phyloP scores from a whole-genome alignment of 1,140 invertebrate genomes.

The Bombus superbus region DNA sequence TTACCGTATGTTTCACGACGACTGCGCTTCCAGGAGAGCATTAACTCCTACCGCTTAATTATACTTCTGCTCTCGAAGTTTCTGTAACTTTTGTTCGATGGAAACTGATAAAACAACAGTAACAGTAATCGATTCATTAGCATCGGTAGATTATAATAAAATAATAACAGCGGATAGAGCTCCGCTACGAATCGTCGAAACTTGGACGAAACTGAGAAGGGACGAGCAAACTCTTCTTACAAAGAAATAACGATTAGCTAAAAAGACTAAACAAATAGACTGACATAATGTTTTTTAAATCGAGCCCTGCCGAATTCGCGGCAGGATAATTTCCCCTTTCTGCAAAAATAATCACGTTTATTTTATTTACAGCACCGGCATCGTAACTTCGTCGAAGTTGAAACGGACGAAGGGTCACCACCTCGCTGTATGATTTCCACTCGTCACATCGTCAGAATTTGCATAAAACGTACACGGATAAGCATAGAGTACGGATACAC shows the following conservation, averaged over 20 bases:
- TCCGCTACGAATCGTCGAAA: not conserved
- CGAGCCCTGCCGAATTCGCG: not conserved
- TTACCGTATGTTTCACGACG: not conserved
- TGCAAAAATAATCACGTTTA: not conserved
- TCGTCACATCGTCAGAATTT: constrained; percentile 67
- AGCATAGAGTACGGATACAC: constrained; percentile 16
- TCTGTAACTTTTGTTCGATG: not conserved
- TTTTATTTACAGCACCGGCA: constrained; percentile 69
- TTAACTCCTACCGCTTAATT: not conserved
- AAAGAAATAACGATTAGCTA: not conserved
- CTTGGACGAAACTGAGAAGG: not conserved
- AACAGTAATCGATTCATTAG: not conserved
- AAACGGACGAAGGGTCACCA: constrained; percentile 61
- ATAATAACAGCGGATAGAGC: not conserved
- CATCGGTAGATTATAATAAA: not conserved
- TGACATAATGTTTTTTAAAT: too few relatives aligned
- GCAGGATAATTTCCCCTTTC: not conserved
- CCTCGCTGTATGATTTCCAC: constrained; percentile 59
- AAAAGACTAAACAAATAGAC: constrained; percentile 23
- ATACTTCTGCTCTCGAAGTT: not conserved
- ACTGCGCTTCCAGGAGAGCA: not conserved
- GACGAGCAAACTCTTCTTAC: too few relatives aligned
- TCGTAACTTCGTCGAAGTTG: constrained; percentile 68
- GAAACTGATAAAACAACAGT: not conserved
- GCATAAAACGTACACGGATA: constrained; percentile 58